Evolutionary conservation across 2,797 vertebrate genomes (phyloP), one percentile per base, ranked within the genome.

Genomic region (Sphenopsis melanotis): DNA sequence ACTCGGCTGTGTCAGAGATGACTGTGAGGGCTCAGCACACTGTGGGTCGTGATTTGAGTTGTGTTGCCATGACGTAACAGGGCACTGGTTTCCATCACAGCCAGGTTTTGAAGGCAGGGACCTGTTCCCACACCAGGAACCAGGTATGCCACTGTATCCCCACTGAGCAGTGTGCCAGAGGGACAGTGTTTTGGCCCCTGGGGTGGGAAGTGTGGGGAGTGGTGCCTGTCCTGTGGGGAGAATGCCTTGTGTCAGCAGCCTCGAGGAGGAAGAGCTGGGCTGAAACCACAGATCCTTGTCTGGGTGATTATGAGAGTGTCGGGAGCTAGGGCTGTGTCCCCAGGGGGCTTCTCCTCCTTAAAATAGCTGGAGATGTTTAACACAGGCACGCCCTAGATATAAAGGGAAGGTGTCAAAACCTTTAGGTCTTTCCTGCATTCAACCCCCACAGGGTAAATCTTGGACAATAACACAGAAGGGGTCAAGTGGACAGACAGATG

Each of bases 101-200:
- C n/a, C 0, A 2, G 10, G 8, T 68, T 90, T 60, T 69, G 63
- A 56, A 56, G 70, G 70, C 34, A 50, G 32, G 21, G 24, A 20
- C 37, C 29, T 0, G 0, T 68, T 41, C n/a, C 21, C 0, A 0
- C 2, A 2, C 27, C 7, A 20, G 27, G 12, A 2, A 1, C 34
- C 12, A 22, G 30, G 11, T 18, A 7, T 83, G 46, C 14, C 53
- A 42, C 30, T 2, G 6, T 29, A 37, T 17, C 8, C 18, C 6
- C 0, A 0, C 8, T 53, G n/a, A 82, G 26, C 34, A 10, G 3
- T 2, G 52, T 69, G 37, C 17, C 39, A 24, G 26, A 49, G 12
- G 26, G 32, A 12, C 44, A 49, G 36, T 0, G 0, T 37, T 78
- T 83, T 77, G 9, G 2, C 8, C 22, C 9, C 22, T 3, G 7